Base-by-base conservation (phyloP, 2,888 invertebrate species). In the Chrysolina haemoptera region DNA sequence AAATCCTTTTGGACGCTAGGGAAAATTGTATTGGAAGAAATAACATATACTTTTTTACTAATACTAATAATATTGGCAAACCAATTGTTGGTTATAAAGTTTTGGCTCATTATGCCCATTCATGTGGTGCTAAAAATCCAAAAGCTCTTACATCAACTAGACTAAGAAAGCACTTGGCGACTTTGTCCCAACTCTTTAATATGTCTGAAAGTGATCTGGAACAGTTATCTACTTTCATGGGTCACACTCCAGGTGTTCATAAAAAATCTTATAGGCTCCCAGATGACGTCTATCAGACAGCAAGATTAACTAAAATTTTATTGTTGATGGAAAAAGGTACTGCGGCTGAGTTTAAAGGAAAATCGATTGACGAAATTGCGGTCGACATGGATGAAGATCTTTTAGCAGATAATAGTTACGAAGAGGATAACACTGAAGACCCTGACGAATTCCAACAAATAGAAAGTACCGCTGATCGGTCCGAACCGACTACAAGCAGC, bases 81-180 rank as follows among this genome's bases (percentile, higher is more conserved):
- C 70, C 73, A 55, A 67, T 82, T 40, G 22, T 16, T n/a, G 81
- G 82, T 14, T 82, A 81, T 68, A 82, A 82, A 76, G 50, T 81
- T 16, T 62, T 82, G 35, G 48, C 66, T 14, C 80, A 79, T 75
- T 76, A 80, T 69, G 79, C 78, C 9, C 53, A 14, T 18, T 18
- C 41, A 10, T 77, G 74, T 71, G 81, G 79, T 11, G 79, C 79
- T 16, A 76, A 80, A 78, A 78, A 81, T 55, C 79, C 80, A 1
- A 18, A 66, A 14, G 74, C 77, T 4, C 66, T 81, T 16, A 79
- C 79, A 12, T 75, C 69, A 1, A 81, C 80, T 12, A 66, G 62
- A 64, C 63, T 81, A 12, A 48, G 81, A 46, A 81, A 81, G 68
- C 80, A 81, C 67, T 48, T 80, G 5, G 81, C 81, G 1, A 81